phyloP scores from a whole-genome alignment of 2,888 invertebrate species.

The Heliconius ismenius region DNA sequence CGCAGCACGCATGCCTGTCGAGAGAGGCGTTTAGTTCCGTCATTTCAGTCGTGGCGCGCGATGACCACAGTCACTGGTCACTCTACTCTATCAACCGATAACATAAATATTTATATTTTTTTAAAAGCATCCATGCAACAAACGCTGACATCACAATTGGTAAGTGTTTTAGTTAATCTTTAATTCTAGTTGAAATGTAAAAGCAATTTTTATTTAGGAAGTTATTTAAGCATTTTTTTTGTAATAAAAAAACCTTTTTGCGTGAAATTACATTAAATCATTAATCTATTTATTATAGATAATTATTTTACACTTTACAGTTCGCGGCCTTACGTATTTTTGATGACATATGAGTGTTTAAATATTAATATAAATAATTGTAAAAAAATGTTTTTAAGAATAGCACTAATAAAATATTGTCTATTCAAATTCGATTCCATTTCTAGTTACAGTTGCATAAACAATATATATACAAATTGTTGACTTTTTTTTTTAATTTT shows the following conservation, averaged over 20 bases:
- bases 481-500: no score
- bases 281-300: neutral
- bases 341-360: neutral
- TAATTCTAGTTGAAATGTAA: neutral
- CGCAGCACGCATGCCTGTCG: slow-evolving; percentile 65
- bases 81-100: slow-evolving; percentile 33
- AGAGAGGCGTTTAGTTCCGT: slow-evolving; percentile 46
- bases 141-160: slow-evolving; percentile 18
- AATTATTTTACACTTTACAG: neutral
- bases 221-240: neutral
- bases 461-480: no score
- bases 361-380: neutral
- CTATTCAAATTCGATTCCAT: no score
- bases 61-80: slow-evolving; percentile 48
- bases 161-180: slow-evolving; percentile 19
- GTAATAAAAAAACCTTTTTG: no score
- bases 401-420: no score
- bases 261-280: neutral
- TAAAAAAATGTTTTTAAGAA: neutral
- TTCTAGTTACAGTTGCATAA: no score
- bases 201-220: neutral
- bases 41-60: slow-evolving; percentile 51
- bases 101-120: slow-evolving; percentile 17
- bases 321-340: neutral
- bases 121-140: slow-evolving; percentile 14